Evolutionary conservation across 2,888 invertebrate species (phyloP), one percentile per base, ranked within the genome.

Genomic region (Melieria crassipennis): DNA sequence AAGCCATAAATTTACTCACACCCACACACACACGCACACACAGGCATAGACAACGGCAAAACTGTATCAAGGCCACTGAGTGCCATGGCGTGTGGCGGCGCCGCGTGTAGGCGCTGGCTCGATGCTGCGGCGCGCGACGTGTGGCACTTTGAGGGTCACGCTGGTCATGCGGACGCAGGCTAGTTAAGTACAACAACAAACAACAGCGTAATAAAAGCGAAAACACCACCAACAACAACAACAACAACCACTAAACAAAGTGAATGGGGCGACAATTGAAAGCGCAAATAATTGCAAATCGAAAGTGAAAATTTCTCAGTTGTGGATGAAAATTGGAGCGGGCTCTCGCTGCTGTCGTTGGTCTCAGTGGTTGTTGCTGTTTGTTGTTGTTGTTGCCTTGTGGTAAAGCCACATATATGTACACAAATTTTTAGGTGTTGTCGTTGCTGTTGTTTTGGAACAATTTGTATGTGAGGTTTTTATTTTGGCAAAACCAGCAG

Each of bases 321-420:
- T 70, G 65, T 30, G 66, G 42, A 10, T 64, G 69, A 68, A 42
- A 47, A 52, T 52, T 45, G 47, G 30, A 64, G 30, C 57, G 10
- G 73, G 71, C 69, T 45, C 75, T 66, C 70, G 52, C 10, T 52
- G 52, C 52, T 52, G 50, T 50, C 11, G 50, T 11, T 10, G 50
- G 9, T 30, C 30, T 30, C 30, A 30, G 30, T 30, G 3, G 30
- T 30, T 30, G 30, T 30, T 30, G 30, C 30, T 30, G 30, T 30
- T 30, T 30, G n/a, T 30, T 58, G 75, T 79, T 79, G 78, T 79
- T 77, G 77, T 75, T 73, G 75, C 73, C 30, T 2, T 30, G 30
- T 30, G 3, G 30, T 30, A 2, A 30, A 30, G 30, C 30, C 30
- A 30, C 1, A 30, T 30, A 30, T 30, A 30, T 30, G 30, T 30